Conservation (phyloP, 2,888 invertebrate genomes). For the Ochlodes sylvanus region DNA sequence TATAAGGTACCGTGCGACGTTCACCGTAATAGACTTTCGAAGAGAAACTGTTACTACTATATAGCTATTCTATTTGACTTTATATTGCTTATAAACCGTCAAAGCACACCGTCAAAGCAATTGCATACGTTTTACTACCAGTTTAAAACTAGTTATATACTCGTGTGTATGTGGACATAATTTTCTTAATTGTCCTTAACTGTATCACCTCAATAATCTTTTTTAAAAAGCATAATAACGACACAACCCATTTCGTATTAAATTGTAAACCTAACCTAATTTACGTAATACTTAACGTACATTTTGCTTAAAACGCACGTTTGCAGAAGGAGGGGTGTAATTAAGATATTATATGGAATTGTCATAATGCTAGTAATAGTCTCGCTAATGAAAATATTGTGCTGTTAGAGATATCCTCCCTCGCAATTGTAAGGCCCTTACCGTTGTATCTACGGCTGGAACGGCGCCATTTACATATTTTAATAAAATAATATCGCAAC, state of each 20-base stretch:
- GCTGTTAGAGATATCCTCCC: conserved; percentile 77
- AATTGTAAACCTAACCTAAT: background rate
- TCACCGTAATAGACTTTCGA: conserved; percentile 10
- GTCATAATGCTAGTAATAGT: conserved; percentile 66
- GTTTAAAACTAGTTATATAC: background rate
- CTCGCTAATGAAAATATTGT: conserved; percentile 79
- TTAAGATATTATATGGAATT: conserved; percentile 60
- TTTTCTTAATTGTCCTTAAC: background rate
- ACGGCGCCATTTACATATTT: conserved; percentile 83
- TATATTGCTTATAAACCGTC: background rate
- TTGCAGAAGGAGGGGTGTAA: conserved; percentile 25
- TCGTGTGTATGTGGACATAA: background rate
- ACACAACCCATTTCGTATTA: background rate
- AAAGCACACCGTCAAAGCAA: background rate
- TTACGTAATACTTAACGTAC: background rate
- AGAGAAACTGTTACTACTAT: conserved; percentile 8
- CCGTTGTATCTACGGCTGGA: conserved; percentile 73
- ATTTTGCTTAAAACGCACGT: conserved; percentile 20
- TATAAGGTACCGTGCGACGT: conserved; percentile 4
- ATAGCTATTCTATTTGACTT: conserved; percentile 1
- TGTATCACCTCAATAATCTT: no score
- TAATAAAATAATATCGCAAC: conserved; percentile 85
- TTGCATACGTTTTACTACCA: background rate
- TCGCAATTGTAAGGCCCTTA: conserved; percentile 76
- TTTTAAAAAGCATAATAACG: background rate